Evolutionary conservation across 2,797 vertebrate genomes (phyloP).

Genomic region (Tapera naevia): DNA sequence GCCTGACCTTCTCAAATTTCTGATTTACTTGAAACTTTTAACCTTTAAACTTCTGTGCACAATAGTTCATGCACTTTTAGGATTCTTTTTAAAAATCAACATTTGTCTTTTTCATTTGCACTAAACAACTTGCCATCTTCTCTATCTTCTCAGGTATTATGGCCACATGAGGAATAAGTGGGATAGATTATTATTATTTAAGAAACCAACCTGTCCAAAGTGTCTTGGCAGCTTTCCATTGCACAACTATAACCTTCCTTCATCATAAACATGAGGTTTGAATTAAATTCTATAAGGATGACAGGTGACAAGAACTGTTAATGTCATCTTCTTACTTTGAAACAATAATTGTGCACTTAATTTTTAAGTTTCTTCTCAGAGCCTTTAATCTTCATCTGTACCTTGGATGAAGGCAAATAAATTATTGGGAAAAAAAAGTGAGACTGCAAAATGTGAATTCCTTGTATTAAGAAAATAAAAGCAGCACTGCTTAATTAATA

Average conservation of each 20-base stretch:
- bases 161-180: neutral
- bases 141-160: neutral
- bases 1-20: neutral
- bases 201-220: neutral
- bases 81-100: neutral
- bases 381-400: neutral
- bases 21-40: neutral
- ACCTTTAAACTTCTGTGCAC: neutral
- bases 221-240: neutral
- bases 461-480: neutral
- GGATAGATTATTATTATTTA: neutral
- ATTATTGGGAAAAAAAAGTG: neutral
- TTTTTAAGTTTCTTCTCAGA: neutral
- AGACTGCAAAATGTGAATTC: neutral
- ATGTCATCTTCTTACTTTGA: neutral
- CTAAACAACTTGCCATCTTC: neutral
- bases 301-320: neutral
- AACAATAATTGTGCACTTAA: neutral
- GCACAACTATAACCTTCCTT: neutral
- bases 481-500: neutral
- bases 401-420: neutral
- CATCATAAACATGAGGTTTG: neutral
- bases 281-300: neutral
- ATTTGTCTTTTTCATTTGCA: neutral
- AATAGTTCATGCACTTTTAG: neutral